These are phyloP conservation scores for Phragmatobia fuliginosa DNA, from an alignment of 2,888 invertebrate species.

Conservation along the genomic window DNA sequence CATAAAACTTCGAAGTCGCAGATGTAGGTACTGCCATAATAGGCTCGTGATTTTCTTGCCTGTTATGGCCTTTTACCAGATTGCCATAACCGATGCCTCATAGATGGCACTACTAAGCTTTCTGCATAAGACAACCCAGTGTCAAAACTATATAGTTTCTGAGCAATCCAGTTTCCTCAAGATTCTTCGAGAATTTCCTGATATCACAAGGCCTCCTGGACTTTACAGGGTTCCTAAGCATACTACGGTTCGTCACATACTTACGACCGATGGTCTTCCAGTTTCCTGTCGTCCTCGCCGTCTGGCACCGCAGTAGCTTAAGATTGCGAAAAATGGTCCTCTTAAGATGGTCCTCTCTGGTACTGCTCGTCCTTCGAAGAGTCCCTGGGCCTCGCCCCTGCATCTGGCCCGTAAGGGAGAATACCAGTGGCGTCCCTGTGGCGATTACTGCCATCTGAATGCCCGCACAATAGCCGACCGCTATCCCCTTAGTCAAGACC, in stretches of 20 bases:
- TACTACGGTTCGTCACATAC: too few species aligned
- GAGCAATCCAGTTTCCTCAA: neutral
- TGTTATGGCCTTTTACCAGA: too few species aligned
- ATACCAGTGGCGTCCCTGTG: neutral
- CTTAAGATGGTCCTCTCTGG: neutral
- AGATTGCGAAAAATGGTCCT: neutral
- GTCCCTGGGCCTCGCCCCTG: neutral
- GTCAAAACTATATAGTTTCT: too few species aligned
- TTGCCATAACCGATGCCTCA: too few species aligned
- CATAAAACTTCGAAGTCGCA: too few species aligned
- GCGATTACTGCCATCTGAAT: neutral
- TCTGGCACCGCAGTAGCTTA: neutral
- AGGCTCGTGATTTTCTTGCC: too few species aligned
- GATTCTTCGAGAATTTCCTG: neutral
- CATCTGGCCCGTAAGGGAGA: neutral
- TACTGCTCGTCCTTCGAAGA: neutral
- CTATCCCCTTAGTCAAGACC: too few species aligned
- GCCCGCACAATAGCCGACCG: too few species aligned
- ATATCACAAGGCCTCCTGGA: neutral
- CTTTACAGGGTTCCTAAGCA: neutral
- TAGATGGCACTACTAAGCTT: neutral
- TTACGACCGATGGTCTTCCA: neutral
- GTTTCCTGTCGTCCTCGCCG: neutral
- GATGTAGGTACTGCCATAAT: too few species aligned
- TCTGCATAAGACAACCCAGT: neutral